A percentile compares a stretch with the other conserved stretches of the same genome.
These are phyloP conservation scores for Drosophila sulfurigaster DNA, from an alignment of 1,140 invertebrate genomes.

Conservation along the genomic window DNA sequence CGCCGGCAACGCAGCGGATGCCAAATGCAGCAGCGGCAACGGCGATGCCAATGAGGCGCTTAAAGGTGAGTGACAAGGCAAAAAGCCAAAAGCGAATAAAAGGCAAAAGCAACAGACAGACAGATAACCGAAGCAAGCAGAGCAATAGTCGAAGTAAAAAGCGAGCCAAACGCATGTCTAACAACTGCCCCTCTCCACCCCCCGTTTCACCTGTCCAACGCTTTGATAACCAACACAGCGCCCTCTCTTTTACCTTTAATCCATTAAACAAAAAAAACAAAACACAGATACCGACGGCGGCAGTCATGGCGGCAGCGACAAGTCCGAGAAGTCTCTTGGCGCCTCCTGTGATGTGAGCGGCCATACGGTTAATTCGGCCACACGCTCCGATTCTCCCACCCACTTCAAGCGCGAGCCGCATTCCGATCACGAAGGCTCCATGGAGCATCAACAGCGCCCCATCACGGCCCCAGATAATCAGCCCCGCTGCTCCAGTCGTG, in stretches of 20 bases:
- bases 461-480: slow-evolving; percentile 51
- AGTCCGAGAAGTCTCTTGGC: slow-evolving; percentile 79
- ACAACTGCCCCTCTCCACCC: slow-evolving; percentile 25
- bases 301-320: slow-evolving; percentile 72
- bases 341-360: slow-evolving; percentile 73
- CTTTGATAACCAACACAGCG: slow-evolving; percentile 77
- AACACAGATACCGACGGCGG: slow-evolving; percentile 73
- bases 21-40: slow-evolving; percentile 55
- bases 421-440: slow-evolving; percentile 85
- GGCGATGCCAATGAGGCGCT: slow-evolving; percentile 52
- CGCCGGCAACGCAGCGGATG: slow-evolving; percentile 41
- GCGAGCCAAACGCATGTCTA: slow-evolving; percentile 55
- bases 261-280: slow-evolving; percentile 13
- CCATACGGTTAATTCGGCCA: slow-evolving; percentile 38
- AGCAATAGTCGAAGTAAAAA: not conserved
- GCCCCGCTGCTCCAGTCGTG: slow-evolving; percentile 63
- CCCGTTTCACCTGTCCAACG: slow-evolving; percentile 35
- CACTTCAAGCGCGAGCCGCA: slow-evolving; percentile 80
- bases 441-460: slow-evolving; percentile 69
- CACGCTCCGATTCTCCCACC: slow-evolving; percentile 74
- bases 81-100: not conserved
- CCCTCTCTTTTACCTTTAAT: slow-evolving; percentile 64
- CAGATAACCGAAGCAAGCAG: not conserved
- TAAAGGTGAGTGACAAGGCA: slow-evolving; percentile 58
- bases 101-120: not conserved